Evolutionary conservation across 2,113 vertebrate genomes (phyloP), one percentile per base, ranked within the genome.

Genomic region (Mustela nigripes): DNA sequence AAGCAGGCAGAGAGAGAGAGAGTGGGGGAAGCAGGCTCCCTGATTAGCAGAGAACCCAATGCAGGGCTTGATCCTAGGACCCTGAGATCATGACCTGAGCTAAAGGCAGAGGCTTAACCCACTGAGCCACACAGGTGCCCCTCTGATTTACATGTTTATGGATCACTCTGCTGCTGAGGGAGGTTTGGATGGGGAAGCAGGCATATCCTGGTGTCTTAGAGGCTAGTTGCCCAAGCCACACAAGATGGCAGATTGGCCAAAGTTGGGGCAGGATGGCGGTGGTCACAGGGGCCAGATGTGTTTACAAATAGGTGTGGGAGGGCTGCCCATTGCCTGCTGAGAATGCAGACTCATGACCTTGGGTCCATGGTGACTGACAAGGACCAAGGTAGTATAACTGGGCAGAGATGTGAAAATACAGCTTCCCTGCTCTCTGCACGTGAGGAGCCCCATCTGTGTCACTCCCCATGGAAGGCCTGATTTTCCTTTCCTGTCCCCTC

Each of bases 181-280:
- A 39, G 48, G 24, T 5, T 7, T 16, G 69, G 53, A 58, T 2
- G 0, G 33, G 50, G 33, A 1, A 24, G 6, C 0, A 0, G 63
- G 42, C 18, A 56, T 16, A 14, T 26, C 26, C 80, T 31, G 53
- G 48, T 42, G 62, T 14, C 26, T 0, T 10, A 33, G 76, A 84
- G 45, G 50, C 28, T 24, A 33, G 74, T 6, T 5, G 71, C 56
- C n/a, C 76, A 67, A 39, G 76, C 28, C 67, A 53, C 33, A 18
- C 15, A 81, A 45, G 62, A 80, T 50, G 73, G 82, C 1, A 2
- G 8, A 82, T 36, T 71, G 16, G 18, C 65, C 92, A 73, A 50
- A 10, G 45, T 7, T 36, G 60, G 42, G 45, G 18, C 14, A 4
- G 24, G 11, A 16, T 31, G 12, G 62, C 28, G 18, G 14, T n/a